Conservation (phyloP, 2,797 vertebrate species). For the Amblyraja radiata region DNA sequence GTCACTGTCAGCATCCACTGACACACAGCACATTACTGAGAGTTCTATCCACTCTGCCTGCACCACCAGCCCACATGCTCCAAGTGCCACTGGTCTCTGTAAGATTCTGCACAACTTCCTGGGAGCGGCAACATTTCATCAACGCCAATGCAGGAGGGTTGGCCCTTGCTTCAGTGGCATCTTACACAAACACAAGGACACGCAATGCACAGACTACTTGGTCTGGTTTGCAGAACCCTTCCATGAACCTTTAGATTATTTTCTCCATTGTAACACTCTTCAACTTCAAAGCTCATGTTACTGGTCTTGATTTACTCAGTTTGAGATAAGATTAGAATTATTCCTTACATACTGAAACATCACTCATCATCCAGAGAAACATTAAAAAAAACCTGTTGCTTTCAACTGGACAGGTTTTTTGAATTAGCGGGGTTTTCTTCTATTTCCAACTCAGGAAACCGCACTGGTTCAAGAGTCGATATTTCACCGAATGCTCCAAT, state of each 20-base stretch:
- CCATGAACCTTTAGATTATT: not conserved
- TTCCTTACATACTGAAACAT: not conserved
- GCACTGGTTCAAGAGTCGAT: not conserved
- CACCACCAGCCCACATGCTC: not conserved
- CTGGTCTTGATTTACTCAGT: not conserved
- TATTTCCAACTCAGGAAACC: not conserved
- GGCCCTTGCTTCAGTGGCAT: not conserved
- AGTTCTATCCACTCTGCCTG: not conserved
- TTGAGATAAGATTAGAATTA: not conserved
- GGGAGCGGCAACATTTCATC: not conserved
- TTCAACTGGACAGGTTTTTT: not conserved
- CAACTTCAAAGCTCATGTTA: not conserved
- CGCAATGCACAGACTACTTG: not conserved
- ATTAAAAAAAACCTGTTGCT: not conserved
- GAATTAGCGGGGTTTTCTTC: not conserved
- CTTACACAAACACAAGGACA: not conserved
- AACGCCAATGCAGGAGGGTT: not conserved
- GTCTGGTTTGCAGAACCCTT: not conserved
- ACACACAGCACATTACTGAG: not conserved
- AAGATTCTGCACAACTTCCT: too few relatives aligned
- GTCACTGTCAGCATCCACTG: not conserved
- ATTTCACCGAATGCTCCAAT: too few relatives aligned
- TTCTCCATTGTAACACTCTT: not conserved
- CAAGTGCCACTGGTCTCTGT: not conserved
- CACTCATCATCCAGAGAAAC: not conserved